Evolutionary conservation across 2,888 invertebrate genomes (phyloP).

Genomic region (Amphimallon solstitiale): DNA sequence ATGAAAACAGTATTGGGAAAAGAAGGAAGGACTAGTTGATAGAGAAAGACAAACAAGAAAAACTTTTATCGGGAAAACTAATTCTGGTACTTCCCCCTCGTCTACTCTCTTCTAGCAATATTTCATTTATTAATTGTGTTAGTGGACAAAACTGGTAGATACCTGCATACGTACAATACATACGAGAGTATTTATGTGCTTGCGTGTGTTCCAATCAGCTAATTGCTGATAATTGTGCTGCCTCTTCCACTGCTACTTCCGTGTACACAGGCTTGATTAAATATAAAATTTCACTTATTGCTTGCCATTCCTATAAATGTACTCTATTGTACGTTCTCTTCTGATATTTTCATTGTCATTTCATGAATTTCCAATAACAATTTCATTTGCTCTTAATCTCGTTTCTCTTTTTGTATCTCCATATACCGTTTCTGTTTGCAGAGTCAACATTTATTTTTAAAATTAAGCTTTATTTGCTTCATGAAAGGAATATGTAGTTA

Average conservation of each 20-base stretch:
- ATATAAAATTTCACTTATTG: conserved; percentile 58
- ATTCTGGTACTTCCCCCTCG: conserved; percentile 6
- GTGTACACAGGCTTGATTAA: conserved; percentile 54
- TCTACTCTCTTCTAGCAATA: conserved; percentile 48
- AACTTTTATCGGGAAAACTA: conserved; percentile 46
- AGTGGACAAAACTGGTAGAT: conserved; percentile 52
- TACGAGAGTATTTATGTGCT: not conserved
- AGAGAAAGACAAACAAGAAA: not conserved
- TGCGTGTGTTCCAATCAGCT: conserved; percentile 57
- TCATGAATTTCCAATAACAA: not conserved
- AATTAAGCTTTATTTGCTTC: too few species aligned
- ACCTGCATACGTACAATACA: conserved; percentile 39
- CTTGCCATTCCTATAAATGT: conserved; percentile 50
- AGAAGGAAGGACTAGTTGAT: not conserved
- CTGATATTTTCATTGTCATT: not conserved
- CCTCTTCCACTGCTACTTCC: conserved; percentile 50
- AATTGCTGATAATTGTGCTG: conserved; percentile 58
- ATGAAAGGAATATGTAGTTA: too few species aligned
- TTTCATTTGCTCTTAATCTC: too few species aligned
- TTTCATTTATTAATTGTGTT: conserved; percentile 57
- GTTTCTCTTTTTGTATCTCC: too few species aligned
- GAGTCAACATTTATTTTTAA: too few species aligned
- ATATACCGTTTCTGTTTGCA: too few species aligned
- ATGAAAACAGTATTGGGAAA: not conserved
- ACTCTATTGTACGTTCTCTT: not conserved